These are phyloP conservation scores for Eleginops maclovinus DNA, from an alignment of 2,113 vertebrate species.

Conservation along the genomic window DNA sequence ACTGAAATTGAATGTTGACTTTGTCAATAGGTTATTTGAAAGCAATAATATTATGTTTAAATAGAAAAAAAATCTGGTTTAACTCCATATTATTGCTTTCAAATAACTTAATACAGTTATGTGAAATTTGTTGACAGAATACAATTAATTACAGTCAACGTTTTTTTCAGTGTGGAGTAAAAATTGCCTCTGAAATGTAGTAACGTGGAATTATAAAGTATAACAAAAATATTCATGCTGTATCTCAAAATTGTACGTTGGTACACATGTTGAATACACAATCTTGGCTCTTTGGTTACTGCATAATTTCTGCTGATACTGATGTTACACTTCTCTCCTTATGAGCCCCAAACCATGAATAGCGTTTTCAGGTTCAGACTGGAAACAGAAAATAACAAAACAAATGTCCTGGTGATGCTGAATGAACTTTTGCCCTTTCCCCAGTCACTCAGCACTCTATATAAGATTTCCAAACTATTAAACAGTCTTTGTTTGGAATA, in stretches of 20 bases:
- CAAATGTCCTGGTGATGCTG: conserved; percentile 51
- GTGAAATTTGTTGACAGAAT: too few relatives aligned
- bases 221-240: not conserved
- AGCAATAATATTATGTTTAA: too few relatives aligned
- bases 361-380: not conserved
- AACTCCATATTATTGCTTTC: too few relatives aligned
- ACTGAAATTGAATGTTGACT: too few relatives aligned
- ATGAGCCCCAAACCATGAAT: not conserved
- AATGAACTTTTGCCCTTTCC: conserved; percentile 82
- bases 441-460: conserved; percentile 86
- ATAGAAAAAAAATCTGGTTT: too few relatives aligned
- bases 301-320: not conserved
- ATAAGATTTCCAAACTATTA: conserved; percentile 84
- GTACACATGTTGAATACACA: not conserved
- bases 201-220: too few relatives aligned
- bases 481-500: conserved; percentile 88
- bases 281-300: not conserved
- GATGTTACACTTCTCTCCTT: not conserved
- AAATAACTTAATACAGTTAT: too few relatives aligned
- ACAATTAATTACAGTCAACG: too few relatives aligned
- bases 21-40: too few relatives aligned
- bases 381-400: conserved; percentile 53
- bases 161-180: too few relatives aligned
- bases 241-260: not conserved
- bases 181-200: too few relatives aligned